phyloP scores from a whole-genome alignment of 2,113 vertebrate species.

The Myotis davidii region DNA sequence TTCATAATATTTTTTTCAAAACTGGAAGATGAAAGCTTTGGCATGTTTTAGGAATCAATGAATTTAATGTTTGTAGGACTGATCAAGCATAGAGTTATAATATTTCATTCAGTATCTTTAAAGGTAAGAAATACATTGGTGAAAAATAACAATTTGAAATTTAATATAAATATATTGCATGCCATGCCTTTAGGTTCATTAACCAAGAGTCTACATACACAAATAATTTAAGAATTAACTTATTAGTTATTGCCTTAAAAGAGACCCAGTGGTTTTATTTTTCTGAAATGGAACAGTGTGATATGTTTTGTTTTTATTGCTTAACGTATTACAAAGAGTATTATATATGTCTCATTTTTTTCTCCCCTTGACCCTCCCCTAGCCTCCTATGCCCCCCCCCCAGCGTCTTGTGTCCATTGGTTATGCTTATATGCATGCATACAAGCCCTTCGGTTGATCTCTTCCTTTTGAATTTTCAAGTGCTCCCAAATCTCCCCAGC shows the following conservation, averaged over 20 bases:
- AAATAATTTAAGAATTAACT: not conserved
- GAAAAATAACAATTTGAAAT: not conserved
- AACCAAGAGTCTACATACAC: not conserved
- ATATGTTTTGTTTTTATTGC: not conserved
- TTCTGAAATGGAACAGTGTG: not conserved
- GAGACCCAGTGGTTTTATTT: not conserved
- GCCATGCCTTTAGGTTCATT: not conserved
- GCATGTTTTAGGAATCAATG: not conserved
- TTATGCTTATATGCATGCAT: no score
- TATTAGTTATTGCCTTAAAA: conserved; percentile 15
- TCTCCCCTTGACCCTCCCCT: no score
- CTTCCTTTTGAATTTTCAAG: no score
- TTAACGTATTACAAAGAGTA: no score
- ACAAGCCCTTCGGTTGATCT: no score
- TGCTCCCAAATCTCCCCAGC: no score
- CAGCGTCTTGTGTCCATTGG: no score
- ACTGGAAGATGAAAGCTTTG: not conserved
- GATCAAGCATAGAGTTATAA: not conserved
- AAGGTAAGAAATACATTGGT: not conserved
- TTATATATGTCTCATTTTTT: no score
- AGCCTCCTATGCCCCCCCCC: no score
- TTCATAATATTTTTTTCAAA: not conserved
- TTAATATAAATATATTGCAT: not conserved
- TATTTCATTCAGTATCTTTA: not conserved
- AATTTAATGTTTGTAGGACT: not conserved